Base-by-base conservation (phyloP, 37 sponge, comb jelly and placozoan genomes). In the Corticium candelabrum region DNA sequence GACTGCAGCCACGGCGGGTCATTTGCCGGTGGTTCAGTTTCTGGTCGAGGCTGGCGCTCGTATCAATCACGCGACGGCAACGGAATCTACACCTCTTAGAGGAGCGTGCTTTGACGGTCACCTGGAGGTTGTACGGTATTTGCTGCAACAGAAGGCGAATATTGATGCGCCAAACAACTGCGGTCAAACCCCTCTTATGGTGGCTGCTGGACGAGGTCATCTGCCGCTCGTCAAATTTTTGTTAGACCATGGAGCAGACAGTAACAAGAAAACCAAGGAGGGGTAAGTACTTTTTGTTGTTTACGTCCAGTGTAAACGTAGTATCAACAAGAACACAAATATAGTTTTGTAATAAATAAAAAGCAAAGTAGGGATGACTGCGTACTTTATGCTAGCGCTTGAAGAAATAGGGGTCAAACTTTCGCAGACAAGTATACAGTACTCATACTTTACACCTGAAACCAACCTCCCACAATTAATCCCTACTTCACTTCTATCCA, bases 1-100 rank as follows among this genome's bases (percentile, higher is more conserved):
- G 62, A 50, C 62, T 11, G 62, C 62, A 50, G 62, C 62, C 15
- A 50, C 62, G 62, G 62, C 62, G 15, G 62, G 62, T 50, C 62
- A 50, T 50, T 11, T 21, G 11, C 11, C 11, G 21, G 21, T 50
- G 11, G 62, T 50, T 50, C 62, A 21, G 21, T 50, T 50, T 50
- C 62, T 50, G 11, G 62, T 50, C 21, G 62, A 50, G 15, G 62
- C 62, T 11, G 62, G 62, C 11, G 62, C 62, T 21, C 15, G 21
- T 21, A 50, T 50, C 21, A 11, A 50, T 21, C 62, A 50, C 62
- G 62, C 62, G 11, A 50, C 62, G 62, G 62, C 62, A 50, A 50
- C 62, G 62, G 62, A 50, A 50, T 50, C 62, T 11, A 50, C 62
- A 21, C 62, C 62, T 11, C 21, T 50, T 11, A 11, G 62, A 11